Percentiles rank a stretch among this genome's conserved stretches.
Conservation (phyloP, 2,113 vertebrate genomes). For the Sylvietta virens region DNA sequence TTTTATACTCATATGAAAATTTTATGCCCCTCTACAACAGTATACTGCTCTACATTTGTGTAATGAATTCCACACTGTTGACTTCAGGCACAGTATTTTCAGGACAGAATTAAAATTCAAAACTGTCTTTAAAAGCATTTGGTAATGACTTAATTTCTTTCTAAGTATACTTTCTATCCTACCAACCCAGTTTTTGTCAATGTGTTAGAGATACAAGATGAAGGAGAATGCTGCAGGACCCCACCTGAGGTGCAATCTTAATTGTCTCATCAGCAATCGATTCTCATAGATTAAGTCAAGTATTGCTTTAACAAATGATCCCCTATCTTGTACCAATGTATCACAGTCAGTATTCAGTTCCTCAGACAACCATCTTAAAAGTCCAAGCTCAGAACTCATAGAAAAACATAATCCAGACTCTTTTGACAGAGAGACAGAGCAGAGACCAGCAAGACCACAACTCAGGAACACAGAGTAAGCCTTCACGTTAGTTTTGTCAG, state of each 20-base stretch:
- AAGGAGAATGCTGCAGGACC: not conserved
- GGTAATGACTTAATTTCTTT: not conserved
- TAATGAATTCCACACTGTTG: not conserved
- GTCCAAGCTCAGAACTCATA: not conserved
- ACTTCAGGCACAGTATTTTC: not conserved
- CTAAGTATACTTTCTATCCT: not conserved
- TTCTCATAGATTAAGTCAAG: not conserved
- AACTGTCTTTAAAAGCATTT: not conserved
- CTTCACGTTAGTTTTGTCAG: not conserved
- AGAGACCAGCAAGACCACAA: not conserved
- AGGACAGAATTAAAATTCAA: not conserved
- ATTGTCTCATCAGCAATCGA: not conserved
- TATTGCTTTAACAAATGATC: not conserved
- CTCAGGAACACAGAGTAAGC: not conserved
- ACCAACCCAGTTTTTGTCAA: not conserved
- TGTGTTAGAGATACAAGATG: not conserved
- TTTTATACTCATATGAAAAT: not conserved
- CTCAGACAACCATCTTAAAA: not conserved
- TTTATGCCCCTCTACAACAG: not conserved
- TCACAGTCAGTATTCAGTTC: not conserved
- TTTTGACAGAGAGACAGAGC: not conserved
- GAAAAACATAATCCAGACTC: not conserved
- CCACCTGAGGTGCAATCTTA: not conserved
- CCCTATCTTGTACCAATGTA: not conserved
- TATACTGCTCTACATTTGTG: not conserved